phyloP scores from a whole-genome alignment of 2,113 vertebrate genomes.

The Pitta sordida region DNA sequence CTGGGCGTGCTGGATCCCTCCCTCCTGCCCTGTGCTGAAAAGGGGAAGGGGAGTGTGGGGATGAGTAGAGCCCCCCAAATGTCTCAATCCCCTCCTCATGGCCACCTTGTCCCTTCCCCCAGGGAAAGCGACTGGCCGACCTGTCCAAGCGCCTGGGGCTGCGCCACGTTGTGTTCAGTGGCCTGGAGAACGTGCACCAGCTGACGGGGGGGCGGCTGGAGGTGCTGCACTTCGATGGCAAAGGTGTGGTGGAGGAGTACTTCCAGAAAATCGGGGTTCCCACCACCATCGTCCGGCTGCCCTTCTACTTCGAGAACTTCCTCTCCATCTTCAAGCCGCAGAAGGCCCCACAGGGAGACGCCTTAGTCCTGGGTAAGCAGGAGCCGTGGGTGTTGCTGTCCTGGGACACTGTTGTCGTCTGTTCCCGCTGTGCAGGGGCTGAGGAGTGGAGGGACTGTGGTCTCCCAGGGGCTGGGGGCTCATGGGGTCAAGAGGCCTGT shows the following conservation, averaged over 20 bases:
- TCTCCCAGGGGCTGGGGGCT: not conserved
- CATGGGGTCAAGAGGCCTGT: not conserved
- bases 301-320: slow-evolving; percentile 71
- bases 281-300: slow-evolving; percentile 50
- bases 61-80: rapidly evolving
- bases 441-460: not conserved
- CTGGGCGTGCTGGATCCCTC: not conserved
- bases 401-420: not conserved
- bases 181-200: slow-evolving; percentile 70
- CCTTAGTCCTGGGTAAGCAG: slow-evolving; percentile 60
- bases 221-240: slow-evolving; percentile 68
- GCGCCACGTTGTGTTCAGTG: slow-evolving; percentile 55
- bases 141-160: slow-evolving; percentile 57
- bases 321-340: slow-evolving; percentile 60
- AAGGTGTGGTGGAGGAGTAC: slow-evolving; percentile 69
- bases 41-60: not conserved
- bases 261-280: slow-evolving; percentile 42
- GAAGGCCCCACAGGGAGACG: slow-evolving; percentile 31
- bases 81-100: not conserved
- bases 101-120: not conserved
- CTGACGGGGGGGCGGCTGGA: slow-evolving; percentile 48
- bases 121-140: slow-evolving; percentile 67
- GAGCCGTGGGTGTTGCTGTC: not conserved
- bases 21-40: not conserved
- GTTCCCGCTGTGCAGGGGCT: not conserved